phyloP scores from a whole-genome alignment of 2,797 vertebrate species.

The Enteromius viviparus region DNA sequence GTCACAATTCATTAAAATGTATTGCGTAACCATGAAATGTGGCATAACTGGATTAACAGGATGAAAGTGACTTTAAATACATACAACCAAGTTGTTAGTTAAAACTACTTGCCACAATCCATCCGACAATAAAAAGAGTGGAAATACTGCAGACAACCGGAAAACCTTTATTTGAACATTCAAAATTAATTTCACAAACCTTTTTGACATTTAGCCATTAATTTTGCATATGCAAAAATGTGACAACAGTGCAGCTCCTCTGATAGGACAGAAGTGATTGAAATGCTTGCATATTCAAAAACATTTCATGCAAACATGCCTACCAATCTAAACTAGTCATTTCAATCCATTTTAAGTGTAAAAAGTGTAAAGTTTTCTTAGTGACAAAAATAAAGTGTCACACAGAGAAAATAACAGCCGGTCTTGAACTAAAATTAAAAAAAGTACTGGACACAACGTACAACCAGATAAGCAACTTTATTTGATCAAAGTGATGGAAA shows the following conservation, averaged over 20 bases:
- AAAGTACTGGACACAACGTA: neutral
- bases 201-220: neutral
- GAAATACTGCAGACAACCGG: neutral
- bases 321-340: neutral
- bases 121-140: neutral
- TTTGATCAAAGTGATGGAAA: neutral
- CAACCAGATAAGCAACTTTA: constrained; percentile 1
- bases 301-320: neutral
- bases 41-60: neutral
- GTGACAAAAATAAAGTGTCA: neutral
- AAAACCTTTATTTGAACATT: neutral
- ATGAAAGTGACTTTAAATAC: neutral
- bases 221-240: neutral
- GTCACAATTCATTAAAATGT: neutral
- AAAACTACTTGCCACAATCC: neutral
- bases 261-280: neutral
- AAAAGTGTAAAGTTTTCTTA: neutral
- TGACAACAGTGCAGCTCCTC: neutral
- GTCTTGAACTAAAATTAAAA: neutral
- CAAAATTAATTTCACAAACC: neutral
- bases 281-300: neutral
- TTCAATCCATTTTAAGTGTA: neutral
- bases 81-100: neutral
- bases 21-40: neutral
- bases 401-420: neutral